Base-by-base conservation (phyloP, 2,888 invertebrate genomes). In the Atethmia centrago region DNA sequence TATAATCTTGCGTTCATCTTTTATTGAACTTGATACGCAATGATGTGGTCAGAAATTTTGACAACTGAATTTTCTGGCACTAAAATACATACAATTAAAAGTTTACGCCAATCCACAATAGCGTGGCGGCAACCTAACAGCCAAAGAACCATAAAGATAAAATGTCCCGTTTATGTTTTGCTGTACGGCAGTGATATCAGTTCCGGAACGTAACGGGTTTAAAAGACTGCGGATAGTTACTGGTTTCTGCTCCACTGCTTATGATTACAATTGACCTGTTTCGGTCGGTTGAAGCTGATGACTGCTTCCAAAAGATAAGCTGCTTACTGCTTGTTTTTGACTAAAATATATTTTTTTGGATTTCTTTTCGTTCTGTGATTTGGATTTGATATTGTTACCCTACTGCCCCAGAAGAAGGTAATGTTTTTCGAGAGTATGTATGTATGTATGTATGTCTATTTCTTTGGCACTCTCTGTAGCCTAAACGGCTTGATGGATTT, bases 221-320 rank as follows among this genome's bases (percentile, higher is more conserved):
- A 67, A 82, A 70, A 72, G 45, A 65, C 74, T 77, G 61, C 36
- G 40, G 69, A 77, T 83, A 80, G 80, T 80, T 55, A 77, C 74
- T 70, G 56, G 59, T 71, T 74, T 80, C 74, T 70, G 61, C 40
- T 40, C 21, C 49, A 72, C 28, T 71, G 74, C 28, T 19, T 42
- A 9, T 49, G 67, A 61, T 77, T 19, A n/a, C 73, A 64, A 80
- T 76, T 80, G 72, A 62, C 64, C 72, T 53, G 80, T 69, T 81
- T 77, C 61, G 36, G 59, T 47, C 4, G 56, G 49, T n/a, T 77
- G 42, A 25, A 51, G 49, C 59, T 77, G 71, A 67, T 58, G 65
- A 79, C 70, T 79, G 80, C 28, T 49, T 80, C 42, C 62, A 53
- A 36, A 2, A 80, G 79, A 79, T 79, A 79, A 79, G 76, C 75